Evolutionary conservation across 1,140 invertebrate genomes (phyloP), one percentile per base, ranked within the genome.

Genomic region (Psilanteris sp.): DNA sequence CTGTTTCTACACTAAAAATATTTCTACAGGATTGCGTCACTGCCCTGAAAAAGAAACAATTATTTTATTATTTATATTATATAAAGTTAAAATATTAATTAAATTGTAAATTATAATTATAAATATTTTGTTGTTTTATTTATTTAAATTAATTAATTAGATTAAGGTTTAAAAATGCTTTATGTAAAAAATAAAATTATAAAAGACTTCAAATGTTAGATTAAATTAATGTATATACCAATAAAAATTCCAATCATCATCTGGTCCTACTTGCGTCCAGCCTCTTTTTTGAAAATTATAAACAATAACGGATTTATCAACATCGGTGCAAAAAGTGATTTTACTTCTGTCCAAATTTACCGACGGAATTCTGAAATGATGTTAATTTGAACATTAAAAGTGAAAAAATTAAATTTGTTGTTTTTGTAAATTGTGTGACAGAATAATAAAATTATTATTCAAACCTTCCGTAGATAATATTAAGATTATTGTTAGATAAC

Each of bases 201-300:
- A n/a, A n/a, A n/a, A n/a, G n/a, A n/a, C n/a, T n/a, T n/a, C n/a
- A n/a, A n/a, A n/a, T 36, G 5, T 11, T 11, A 11, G 29, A 11
- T 32, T n/a, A 32, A 32, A 34, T 34, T 34, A 34, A n/a, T 7
- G 14, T 34, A 39, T 15, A 44, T 89, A 93, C 96, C 96, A 98
- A 85, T 98, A 98, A 85, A 98, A 96, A 85, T 98, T 96, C 96
- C 96, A 98, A 79, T 98, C 96, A 82, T 98, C 96, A 73, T 98
- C 96, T 0, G 95, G 93, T 9, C 92, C 92, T 6, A 98, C 96
- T 89, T 96, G 94, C 14, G 92, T 90, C 97, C 96, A 98, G 4
- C 96, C 96, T 68, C 96, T 89, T 86, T 96, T 95, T 79, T 98
- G 96, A 83, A 97, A 98, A 87, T 98, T 98, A 73, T 95, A 94